These are phyloP conservation scores for Brachypteracias leptosomus DNA, from an alignment of 2,113 vertebrate genomes.

Conservation along the genomic window DNA sequence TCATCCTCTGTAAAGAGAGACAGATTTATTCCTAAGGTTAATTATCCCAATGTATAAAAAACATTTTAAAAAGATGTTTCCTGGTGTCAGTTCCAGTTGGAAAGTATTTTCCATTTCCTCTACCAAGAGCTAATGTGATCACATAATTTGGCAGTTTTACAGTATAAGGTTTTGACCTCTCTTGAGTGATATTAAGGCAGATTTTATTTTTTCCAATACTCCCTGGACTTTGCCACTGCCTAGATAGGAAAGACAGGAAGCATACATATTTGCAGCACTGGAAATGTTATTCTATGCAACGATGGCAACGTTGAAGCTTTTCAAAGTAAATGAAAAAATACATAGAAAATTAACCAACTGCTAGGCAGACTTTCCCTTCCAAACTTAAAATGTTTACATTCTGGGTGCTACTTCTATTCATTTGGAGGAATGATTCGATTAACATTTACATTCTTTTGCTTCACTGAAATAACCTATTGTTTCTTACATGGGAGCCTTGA, in stretches of 20 bases:
- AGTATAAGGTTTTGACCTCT: not conserved
- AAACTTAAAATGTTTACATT: conserved; percentile 51
- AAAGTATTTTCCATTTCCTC: conserved; percentile 23
- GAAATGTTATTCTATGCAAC: not conserved
- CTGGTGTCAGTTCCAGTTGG: not conserved
- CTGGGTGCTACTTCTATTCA: conserved; percentile 1
- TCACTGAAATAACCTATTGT: conserved; percentile 36
- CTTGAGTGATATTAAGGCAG: not conserved
- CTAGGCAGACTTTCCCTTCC: not conserved
- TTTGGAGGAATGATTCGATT: not conserved
- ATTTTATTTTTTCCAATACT: conserved; percentile 23
- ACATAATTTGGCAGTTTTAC: not conserved
- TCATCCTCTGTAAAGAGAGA: not conserved
- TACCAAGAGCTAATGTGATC: not conserved
- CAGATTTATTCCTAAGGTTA: not conserved
- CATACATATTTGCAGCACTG: not conserved
- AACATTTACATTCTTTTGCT: conserved; percentile 25
- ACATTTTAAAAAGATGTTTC: conserved; percentile 26
- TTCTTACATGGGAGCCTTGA: not conserved
- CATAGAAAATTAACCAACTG: not conserved
- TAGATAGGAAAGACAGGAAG: not conserved
- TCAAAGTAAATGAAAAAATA: not conserved
- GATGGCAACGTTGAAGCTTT: not conserved
- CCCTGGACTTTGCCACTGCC: not conserved
- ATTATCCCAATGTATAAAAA: not conserved